phyloP scores from a whole-genome alignment of 2,888 invertebrate genomes.

The Diarsia mendica region DNA sequence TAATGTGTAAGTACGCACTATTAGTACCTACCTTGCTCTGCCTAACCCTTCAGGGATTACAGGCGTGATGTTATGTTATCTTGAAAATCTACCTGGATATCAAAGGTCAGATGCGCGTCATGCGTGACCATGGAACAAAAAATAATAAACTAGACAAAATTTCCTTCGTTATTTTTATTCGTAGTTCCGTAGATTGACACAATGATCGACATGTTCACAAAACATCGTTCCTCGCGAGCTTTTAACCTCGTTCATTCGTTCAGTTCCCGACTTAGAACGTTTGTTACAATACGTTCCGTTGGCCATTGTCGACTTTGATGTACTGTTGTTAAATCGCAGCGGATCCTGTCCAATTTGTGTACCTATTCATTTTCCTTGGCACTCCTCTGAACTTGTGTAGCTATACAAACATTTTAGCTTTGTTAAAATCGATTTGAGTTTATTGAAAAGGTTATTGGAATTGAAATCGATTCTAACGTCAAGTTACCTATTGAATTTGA shows the following conservation, averaged over 20 bases:
- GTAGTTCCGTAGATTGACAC: constrained; percentile 72
- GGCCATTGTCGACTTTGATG: constrained; percentile 75
- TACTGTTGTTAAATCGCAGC: constrained; percentile 72
- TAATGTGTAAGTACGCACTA: no score
- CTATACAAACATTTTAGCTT: constrained; percentile 28
- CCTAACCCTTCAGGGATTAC: no score
- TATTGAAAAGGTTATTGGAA: constrained; percentile 19
- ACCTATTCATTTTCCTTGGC: constrained; percentile 52
- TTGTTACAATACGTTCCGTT: constrained; percentile 80
- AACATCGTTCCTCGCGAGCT: constrained; percentile 82
- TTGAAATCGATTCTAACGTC: neutral
- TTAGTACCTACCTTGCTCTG: no score
- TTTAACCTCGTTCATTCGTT: constrained; percentile 87
- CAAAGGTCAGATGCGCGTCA: neutral
- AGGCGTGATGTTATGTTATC: no score
- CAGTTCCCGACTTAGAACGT: constrained; percentile 73
- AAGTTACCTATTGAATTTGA: neutral
- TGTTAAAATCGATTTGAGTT: constrained; percentile 38
- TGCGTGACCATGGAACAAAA: constrained; percentile 6
- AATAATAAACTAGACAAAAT: neutral
- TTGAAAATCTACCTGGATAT: neutral
- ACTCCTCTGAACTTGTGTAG: constrained; percentile 45
- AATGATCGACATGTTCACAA: constrained; percentile 83
- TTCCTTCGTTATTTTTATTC: constrained; percentile 54
- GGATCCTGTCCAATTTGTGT: constrained; percentile 61